Percentiles rank a stretch among this genome's conserved stretches.
Conservation (phyloP, 1,140 invertebrate genomes). For the Thaumetopoea pityocampa region DNA sequence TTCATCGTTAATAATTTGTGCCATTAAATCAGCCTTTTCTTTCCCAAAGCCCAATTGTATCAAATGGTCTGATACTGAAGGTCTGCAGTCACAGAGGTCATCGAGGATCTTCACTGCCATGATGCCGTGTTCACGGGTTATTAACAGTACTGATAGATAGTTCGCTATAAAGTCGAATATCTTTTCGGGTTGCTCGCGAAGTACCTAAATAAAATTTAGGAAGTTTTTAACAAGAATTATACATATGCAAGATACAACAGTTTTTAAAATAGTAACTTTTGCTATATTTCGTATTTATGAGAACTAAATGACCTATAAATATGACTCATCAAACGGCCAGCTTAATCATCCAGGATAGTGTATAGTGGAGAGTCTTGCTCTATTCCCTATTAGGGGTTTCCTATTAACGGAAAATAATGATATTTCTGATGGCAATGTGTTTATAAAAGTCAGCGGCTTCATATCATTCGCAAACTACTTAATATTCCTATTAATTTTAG, state of each 20-base stretch:
- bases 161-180: slow-evolving; percentile 82
- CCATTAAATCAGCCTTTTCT: slow-evolving; percentile 23
- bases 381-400: no score
- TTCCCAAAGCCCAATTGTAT: slow-evolving; percentile 38
- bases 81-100: slow-evolving; percentile 59
- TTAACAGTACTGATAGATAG: slow-evolving; percentile 80
- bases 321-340: background rate
- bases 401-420: no score
- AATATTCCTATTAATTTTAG: no score
- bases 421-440: no score
- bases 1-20: slow-evolving; percentile 54
- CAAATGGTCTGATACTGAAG: slow-evolving; percentile 52
- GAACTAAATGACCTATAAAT: no score
- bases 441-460: no score
- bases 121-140: slow-evolving; percentile 78
- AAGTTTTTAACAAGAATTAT: no score
- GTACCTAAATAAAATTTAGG: slow-evolving; percentile 48
- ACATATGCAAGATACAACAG: no score
- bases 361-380: no score
- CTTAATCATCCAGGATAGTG: background rate
- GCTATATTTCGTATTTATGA: no score
- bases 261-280: no score
- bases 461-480: no score
- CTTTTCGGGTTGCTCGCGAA: slow-evolving; percentile 78
- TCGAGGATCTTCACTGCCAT: slow-evolving; percentile 55